Evolutionary conservation across 2,797 vertebrate species (phyloP).

Genomic region (Alfaro cultratus): DNA sequence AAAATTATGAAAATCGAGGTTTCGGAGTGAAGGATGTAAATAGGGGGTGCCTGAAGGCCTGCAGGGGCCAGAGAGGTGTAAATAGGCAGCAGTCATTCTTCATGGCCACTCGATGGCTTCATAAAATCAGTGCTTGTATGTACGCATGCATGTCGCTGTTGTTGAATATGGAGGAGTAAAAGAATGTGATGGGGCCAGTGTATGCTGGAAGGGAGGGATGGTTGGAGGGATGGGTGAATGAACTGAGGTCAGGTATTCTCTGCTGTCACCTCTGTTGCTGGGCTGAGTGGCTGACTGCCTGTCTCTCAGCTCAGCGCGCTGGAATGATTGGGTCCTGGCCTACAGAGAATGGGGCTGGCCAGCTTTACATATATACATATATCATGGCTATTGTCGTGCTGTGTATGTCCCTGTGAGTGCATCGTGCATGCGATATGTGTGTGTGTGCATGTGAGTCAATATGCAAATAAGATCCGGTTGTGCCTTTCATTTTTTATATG

Average conservation of each 20-base stretch:
- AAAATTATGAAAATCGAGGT: conserved; percentile 76
- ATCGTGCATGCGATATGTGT: conserved; percentile 30
- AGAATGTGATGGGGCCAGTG: conserved; percentile 54
- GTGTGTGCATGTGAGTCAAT: conserved; percentile 54
- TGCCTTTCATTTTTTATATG: conserved; percentile 53
- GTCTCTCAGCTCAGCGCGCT: conserved; percentile 64
- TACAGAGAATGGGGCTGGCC: conserved; percentile 66
- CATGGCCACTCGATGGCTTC: conserved; percentile 61
- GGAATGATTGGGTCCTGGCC: conserved; percentile 78
- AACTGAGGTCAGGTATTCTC: conserved; percentile 70
- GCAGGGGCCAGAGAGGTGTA: conserved; percentile 18
- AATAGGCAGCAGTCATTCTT: conserved; percentile 63
- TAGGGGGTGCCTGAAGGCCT: conserved; percentile 65
- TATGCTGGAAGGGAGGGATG: conserved; percentile 46
- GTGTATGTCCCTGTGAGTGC: conserved; percentile 39
- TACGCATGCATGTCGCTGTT: conserved; percentile 58
- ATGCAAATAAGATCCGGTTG: conserved; percentile 64
- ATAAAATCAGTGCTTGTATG: conserved; percentile 62
- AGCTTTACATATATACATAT: conserved; percentile 81
- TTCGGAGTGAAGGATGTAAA: conserved; percentile 60
- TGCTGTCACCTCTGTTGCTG: conserved; percentile 69
- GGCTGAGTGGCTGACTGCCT: conserved; percentile 67
- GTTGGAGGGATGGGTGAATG: conserved; percentile 61
- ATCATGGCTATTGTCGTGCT: conserved; percentile 70
- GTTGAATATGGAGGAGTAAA: conserved; percentile 73